Conservation (phyloP, 2,797 vertebrate genomes). For the Manis crassicaudata region DNA sequence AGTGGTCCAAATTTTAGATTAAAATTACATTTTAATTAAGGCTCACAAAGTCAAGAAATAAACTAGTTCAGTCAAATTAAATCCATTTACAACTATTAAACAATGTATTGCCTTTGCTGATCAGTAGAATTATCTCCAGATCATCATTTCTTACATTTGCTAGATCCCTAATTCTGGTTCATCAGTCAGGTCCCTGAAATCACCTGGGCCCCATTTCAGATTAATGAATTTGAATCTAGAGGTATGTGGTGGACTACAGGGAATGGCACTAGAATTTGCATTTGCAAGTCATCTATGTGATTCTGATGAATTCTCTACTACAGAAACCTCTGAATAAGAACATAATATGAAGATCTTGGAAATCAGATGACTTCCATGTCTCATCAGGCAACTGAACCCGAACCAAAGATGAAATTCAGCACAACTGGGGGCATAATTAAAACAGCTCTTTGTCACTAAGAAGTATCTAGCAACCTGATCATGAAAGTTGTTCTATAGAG, state of each 20-base stretch:
- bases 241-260: rapidly evolving
- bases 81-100: background rate
- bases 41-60: background rate
- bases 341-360: background rate
- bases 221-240: background rate
- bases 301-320: background rate
- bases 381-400: background rate
- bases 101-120: background rate
- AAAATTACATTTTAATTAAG: background rate
- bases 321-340: background rate
- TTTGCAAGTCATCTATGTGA: background rate
- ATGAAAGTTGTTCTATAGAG: background rate
- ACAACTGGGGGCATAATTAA: background rate
- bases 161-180: background rate
- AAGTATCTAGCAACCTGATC: background rate
- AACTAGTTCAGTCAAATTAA: background rate
- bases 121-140: background rate
- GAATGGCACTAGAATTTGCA: background rate
- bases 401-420: background rate
- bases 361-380: background rate
- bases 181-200: background rate
- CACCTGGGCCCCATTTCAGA: background rate
- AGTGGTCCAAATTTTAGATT: background rate
- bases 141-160: background rate
- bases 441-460: background rate